These are phyloP conservation scores for Anas bahamensis DNA, from an alignment of 2,797 vertebrate genomes.

Conservation along the genomic window DNA sequence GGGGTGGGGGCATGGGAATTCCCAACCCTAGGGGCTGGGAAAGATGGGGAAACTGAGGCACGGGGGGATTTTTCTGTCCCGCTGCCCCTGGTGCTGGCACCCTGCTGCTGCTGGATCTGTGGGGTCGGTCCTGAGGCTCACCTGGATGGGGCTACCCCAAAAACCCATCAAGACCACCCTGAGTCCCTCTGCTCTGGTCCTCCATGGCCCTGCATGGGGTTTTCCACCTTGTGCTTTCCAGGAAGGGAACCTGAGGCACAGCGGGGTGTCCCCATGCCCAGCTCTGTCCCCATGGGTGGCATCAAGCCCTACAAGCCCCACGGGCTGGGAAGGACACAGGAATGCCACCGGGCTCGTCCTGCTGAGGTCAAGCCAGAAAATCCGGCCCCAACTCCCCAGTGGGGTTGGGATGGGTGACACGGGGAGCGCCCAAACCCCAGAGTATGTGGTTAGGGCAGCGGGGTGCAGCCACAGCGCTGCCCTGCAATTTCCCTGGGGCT, in stretches of 20 bases:
- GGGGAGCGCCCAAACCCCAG: not conserved
- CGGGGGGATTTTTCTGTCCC: not conserved
- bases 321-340: not conserved
- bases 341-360: not conserved
- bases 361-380: slow-evolving; percentile 24
- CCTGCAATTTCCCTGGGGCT: not conserved
- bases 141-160: not conserved
- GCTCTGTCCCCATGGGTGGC: not conserved
- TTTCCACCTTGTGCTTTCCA: not conserved
- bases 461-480: not conserved
- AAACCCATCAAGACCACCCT: not conserved
- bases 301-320: not conserved
- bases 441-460: rapidly evolving
- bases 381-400: slow-evolving; percentile 8
- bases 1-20: not conserved
- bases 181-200: not conserved
- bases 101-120: not conserved
- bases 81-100: not conserved
- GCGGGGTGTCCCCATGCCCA: not conserved
- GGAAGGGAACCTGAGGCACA: not conserved
- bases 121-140: not conserved
- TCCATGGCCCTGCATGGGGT: no score
- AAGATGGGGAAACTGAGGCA: not conserved
- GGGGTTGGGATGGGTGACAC: not conserved
- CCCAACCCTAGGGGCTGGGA: not conserved